Evolutionary conservation across 2,113 vertebrate species (phyloP).

Genomic region (Notothenia coriiceps): DNA sequence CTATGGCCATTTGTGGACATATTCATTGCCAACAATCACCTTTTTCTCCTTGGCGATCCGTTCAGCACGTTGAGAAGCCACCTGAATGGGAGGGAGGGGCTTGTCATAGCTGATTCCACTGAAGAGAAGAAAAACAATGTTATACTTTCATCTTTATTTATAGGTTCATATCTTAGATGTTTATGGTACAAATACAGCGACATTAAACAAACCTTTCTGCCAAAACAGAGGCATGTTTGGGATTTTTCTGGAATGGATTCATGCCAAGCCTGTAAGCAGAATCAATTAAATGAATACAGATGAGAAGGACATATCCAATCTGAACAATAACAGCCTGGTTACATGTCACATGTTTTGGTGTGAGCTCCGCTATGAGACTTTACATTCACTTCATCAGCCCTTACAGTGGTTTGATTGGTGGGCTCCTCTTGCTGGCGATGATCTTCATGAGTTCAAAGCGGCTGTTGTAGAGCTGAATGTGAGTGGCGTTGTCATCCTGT

Average conservation of each 20-base stretch:
- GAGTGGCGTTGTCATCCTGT: constrained; percentile 92
- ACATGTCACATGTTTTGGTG: neutral
- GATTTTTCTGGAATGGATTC: constrained; percentile 97
- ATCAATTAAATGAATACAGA: constrained; percentile 7
- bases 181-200: neutral
- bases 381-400: constrained; percentile 31
- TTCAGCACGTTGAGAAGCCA: constrained; percentile 92
- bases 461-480: constrained; percentile 92
- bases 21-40: constrained; percentile 38
- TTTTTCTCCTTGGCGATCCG: constrained; percentile 95
- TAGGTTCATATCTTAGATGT: neutral
- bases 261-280: constrained; percentile 88
- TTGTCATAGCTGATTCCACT: constrained; percentile 95
- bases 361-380: neutral
- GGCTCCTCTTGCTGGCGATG: constrained; percentile 93
- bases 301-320: neutral
- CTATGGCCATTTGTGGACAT: neutral
- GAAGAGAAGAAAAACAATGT: constrained; percentile 23
- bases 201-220: constrained; percentile 87
- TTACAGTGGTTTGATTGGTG: constrained; percentile 93
- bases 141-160: neutral
- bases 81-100: constrained; percentile 92
- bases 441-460: constrained; percentile 95
- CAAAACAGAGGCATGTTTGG: constrained; percentile 92
- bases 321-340: neutral